Base-by-base conservation (phyloP, 2,888 invertebrate genomes). In the Leptodirus hochenwartii region DNA sequence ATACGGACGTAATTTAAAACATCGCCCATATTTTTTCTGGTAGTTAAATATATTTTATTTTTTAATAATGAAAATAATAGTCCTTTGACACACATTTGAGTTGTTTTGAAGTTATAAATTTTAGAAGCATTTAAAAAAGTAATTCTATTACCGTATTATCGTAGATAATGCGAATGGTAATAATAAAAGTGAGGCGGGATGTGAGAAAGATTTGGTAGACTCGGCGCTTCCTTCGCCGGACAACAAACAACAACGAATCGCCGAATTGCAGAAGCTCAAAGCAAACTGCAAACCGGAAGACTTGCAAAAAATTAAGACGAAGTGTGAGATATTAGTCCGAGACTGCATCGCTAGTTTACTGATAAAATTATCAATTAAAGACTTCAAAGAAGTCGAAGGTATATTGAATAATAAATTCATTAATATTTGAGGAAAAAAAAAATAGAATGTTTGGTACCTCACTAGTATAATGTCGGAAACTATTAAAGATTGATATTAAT, bases 351-450 rank as follows among this genome's bases (percentile, higher is more conserved):
- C 78, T 17, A 78, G 81, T 30, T 61, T 85, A 35, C 55, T 87
- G 32, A 62, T 82, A 31, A 78, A 81, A 51, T 62, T 85, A 38
- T 78, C 80, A 9, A 65, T 78, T 39, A 76, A 81, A 49, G 77
- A 82, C 49, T 85, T 84, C 54, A 78, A 72, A 46, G 81, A 82
- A 56, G 71, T 85, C 46, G 84, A 84, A 71, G 81, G 84, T 82
- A 53, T 24, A 39, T 13, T 35, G 35, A 22, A 15, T 23, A 29
- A 26, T 32, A 20, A 31, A 15, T 11, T 10, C 23, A 29, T 11
- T 15, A 24, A 12, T n/a, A 3, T 22, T 11, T 17, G 3, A 27
- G 10, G 11, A 8, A 29, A 26, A n/a, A n/a, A n/a, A n/a, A n/a
- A n/a, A n/a, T n/a, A n/a, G n/a, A n/a, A n/a, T n/a, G n/a, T n/a